Evolutionary conservation across 2,797 vertebrate species (phyloP).

Genomic region (Platyrinchus mystaceus): DNA sequence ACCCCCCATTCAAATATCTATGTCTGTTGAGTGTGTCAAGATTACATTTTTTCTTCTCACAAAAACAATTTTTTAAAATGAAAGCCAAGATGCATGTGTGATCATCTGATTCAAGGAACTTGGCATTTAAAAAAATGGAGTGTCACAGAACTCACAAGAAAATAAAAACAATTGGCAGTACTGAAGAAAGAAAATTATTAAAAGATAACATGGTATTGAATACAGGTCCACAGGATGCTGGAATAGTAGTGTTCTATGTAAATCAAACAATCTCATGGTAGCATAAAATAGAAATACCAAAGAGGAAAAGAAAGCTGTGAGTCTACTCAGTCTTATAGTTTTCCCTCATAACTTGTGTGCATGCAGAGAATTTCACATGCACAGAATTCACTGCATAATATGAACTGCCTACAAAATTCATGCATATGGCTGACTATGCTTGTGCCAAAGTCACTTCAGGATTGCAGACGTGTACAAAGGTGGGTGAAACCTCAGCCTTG

Average conservation of each 20-base stretch:
- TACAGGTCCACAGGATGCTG: not conserved
- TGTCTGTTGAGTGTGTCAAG: not conserved
- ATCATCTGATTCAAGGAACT: not conserved
- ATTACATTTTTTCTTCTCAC: not conserved
- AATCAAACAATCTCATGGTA: not conserved
- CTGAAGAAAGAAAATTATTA: not conserved
- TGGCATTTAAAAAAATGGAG: not conserved
- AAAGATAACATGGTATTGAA: not conserved
- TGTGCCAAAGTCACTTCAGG: not conserved
- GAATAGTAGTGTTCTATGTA: not conserved
- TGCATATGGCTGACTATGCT: fast-evolving
- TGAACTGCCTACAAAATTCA: not conserved
- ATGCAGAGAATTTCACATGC: fast-evolving
- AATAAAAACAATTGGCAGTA: not conserved
- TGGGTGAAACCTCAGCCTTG: not conserved
- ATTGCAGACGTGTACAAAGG: not conserved
- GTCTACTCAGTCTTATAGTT: not conserved
- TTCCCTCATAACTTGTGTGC: not conserved
- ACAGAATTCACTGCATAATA: not conserved
- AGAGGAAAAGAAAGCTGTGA: not conserved
- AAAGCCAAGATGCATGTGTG: not conserved
- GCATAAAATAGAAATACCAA: not conserved
- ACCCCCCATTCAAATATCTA: not conserved
- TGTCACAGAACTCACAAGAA: not conserved
- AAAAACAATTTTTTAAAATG: not conserved